Evolutionary conservation across 1,140 invertebrate species (phyloP).

Genomic region (Bombus difficillimus): DNA sequence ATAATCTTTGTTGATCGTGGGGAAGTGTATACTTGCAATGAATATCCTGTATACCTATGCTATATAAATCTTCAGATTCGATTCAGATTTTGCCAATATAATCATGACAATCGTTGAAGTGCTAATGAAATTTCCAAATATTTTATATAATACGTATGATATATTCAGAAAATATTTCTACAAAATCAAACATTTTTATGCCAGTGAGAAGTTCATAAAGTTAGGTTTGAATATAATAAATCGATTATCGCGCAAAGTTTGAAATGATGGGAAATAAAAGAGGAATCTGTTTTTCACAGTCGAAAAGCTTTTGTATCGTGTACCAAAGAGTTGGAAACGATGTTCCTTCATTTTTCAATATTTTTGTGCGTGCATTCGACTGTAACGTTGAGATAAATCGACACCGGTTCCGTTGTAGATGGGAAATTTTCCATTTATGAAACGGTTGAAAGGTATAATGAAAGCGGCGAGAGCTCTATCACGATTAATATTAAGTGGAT

Average conservation of each 20-base stretch:
- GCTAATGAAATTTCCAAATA: not conserved
- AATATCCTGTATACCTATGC: too few species aligned
- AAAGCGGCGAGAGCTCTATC: not conserved
- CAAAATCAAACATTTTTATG: not conserved
- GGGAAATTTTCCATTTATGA: slow-evolving; percentile 40
- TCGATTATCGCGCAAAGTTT: not conserved
- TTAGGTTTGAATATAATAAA: not conserved
- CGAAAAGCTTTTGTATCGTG: not conserved
- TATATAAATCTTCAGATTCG: too few species aligned
- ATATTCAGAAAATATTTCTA: not conserved
- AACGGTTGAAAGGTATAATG: slow-evolving; percentile 5
- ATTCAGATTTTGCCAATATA: too few species aligned
- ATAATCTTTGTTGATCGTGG: too few species aligned
- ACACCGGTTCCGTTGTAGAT: not conserved
- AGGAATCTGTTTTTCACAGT: not conserved
- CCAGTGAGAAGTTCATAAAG: not conserved
- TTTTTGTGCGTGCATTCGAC: slow-evolving; percentile 3
- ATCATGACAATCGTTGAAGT: not conserved
- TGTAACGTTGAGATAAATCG: slow-evolving; percentile 34
- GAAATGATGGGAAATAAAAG: not conserved
- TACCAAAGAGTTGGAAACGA: not conserved
- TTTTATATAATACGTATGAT: too few species aligned
- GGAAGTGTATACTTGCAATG: too few species aligned
- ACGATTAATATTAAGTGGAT: slow-evolving; percentile 48
- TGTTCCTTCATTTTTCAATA: not conserved